Conservation (phyloP, 2,113 vertebrate species). For the Cephalopterus ornatus region DNA sequence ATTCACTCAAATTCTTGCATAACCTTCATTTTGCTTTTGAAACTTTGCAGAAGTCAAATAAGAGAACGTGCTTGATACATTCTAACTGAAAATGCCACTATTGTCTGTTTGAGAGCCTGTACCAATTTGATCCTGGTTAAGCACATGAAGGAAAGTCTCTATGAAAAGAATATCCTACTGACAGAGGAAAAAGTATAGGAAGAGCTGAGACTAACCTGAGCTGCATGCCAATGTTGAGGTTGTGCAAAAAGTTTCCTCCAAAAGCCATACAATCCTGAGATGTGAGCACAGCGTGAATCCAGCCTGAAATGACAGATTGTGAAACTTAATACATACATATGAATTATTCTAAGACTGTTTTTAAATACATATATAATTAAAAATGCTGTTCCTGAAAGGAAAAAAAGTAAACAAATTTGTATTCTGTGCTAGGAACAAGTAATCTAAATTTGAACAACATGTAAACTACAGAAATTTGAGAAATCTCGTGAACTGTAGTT, state of each 20-base stretch:
- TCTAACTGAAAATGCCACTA: slow-evolving; percentile 35
- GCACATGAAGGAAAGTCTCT: not conserved
- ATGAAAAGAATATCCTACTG: not conserved
- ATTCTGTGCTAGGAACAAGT: not conserved
- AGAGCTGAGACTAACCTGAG: slow-evolving; percentile 84
- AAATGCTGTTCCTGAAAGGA: not conserved
- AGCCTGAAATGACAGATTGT: slow-evolving; percentile 80
- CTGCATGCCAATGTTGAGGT: slow-evolving; percentile 99
- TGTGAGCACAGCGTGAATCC: slow-evolving; percentile 98
- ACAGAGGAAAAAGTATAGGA: not conserved
- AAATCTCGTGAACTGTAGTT: not conserved
- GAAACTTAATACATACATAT: not conserved
- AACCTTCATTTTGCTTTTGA: slow-evolving; percentile 1
- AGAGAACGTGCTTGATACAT: not conserved
- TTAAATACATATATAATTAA: not conserved
- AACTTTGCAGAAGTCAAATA: slow-evolving; percentile 15
- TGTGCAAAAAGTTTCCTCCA: slow-evolving; percentile 98
- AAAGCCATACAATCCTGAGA: slow-evolving; percentile 99
- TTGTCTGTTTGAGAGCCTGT: not conserved
- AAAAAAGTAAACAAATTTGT: not conserved
- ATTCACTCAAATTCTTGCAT: slow-evolving; percentile 2
- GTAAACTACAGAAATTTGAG: not conserved
- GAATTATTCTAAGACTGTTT: not conserved
- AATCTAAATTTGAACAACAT: not conserved
- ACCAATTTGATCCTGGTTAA: slow-evolving; percentile 1